A percentile compares a stretch with the other conserved stretches of the same genome.
These are phyloP conservation scores for Gymnodraco acuticeps DNA, from an alignment of 2,797 vertebrate species.

Conservation along the genomic window DNA sequence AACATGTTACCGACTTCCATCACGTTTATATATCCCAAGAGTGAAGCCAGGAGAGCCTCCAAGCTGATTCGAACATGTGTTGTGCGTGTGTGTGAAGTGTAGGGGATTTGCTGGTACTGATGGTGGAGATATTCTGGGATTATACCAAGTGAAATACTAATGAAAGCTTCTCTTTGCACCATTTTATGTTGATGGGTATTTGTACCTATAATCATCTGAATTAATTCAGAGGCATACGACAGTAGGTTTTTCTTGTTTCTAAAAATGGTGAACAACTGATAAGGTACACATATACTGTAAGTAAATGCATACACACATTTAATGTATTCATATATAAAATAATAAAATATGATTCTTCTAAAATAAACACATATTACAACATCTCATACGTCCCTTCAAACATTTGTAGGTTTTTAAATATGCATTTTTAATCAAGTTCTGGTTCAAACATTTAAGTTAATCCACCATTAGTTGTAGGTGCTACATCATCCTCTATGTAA, in stretches of 20 bases:
- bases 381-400: background rate
- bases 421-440: background rate
- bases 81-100: constrained; percentile 18
- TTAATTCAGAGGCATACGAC: background rate
- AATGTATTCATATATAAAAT: background rate
- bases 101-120: constrained; percentile 45
- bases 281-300: background rate
- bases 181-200: constrained; percentile 11
- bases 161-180: constrained; percentile 5
- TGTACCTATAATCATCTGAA: background rate
- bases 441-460: constrained; percentile 3
- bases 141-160: constrained; percentile 16
- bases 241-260: background rate
- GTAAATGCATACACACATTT: background rate
- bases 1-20: constrained; percentile 34
- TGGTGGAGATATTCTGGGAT: constrained; percentile 14
- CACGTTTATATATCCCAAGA: constrained; percentile 29
- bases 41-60: constrained; percentile 11
- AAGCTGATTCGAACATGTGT: constrained; percentile 21
- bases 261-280: no score
- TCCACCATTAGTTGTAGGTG: constrained; percentile 13
- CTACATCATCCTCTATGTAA: constrained; percentile 56
- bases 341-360: background rate
- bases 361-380: no score
- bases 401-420: background rate